phyloP scores from a whole-genome alignment of 2,113 vertebrate species.

The Candoia aspera region DNA sequence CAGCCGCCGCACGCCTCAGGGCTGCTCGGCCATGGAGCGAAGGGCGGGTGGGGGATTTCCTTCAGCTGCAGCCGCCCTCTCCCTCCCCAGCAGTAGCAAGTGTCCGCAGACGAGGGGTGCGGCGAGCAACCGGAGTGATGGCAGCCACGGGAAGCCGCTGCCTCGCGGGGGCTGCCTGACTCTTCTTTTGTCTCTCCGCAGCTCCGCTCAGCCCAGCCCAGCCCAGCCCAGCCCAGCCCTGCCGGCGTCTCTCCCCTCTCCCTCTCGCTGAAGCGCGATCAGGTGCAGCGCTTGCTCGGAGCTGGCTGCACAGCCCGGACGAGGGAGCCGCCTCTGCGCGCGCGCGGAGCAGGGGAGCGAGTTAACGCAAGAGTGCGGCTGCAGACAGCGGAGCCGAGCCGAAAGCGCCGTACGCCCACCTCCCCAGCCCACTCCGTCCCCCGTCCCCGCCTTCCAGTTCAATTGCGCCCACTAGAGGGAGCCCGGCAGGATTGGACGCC shows the following conservation, averaged over 20 bases:
- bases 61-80: background rate
- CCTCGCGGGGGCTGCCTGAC: background rate
- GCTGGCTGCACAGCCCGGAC: background rate
- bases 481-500: constrained; percentile 20
- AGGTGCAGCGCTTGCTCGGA: background rate
- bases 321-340: background rate
- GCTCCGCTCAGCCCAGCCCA: background rate
- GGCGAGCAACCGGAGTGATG: background rate
- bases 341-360: background rate
- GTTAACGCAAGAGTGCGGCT: background rate
- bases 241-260: background rate
- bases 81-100: constrained; percentile 43
- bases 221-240: background rate
- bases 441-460: background rate
- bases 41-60: constrained; percentile 38
- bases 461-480: constrained; percentile 52
- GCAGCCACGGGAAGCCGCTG: constrained; percentile 11
- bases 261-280: background rate
- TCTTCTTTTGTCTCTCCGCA: constrained; percentile 12
- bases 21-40: constrained; percentile 50
- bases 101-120: constrained; percentile 48
- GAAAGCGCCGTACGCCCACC: background rate
- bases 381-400: background rate
- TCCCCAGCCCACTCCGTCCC: background rate
- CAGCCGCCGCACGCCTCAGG: constrained; percentile 41